Percentiles rank a stretch among this genome's conserved stretches.
Evolutionary conservation across 2,888 invertebrate species (phyloP).

Genomic region (Nomada fucata): DNA sequence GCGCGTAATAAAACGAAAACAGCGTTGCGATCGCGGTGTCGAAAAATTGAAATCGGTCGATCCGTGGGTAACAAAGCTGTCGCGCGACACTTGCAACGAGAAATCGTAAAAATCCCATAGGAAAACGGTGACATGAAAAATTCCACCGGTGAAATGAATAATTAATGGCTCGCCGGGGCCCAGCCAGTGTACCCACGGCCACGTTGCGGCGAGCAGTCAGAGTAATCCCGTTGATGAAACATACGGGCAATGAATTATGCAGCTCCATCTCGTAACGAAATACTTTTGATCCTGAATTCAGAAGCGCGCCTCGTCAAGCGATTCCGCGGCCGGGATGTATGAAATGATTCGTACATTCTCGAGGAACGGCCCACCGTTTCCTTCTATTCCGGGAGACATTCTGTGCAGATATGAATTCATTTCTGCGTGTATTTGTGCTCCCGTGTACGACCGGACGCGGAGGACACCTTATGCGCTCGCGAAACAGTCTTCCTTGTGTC

Average conservation of each 20-base stretch:
- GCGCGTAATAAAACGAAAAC: too few relatives aligned
- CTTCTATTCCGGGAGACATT: too few relatives aligned
- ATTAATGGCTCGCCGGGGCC: slow-evolving; percentile 43
- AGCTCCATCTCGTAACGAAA: slow-evolving; percentile 49
- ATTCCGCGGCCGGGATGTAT: slow-evolving; percentile 14
- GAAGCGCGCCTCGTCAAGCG: slow-evolving; percentile 32
- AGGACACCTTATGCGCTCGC: slow-evolving; percentile 34
- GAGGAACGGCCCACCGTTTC: background rate
- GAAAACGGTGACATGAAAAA: slow-evolving; percentile 33
- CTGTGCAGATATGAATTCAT: background rate
- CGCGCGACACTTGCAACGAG: slow-evolving; percentile 6
- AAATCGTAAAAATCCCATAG: background rate
- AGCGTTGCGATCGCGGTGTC: background rate
- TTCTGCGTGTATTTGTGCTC: background rate
- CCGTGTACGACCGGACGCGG: background rate
- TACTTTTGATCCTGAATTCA: slow-evolving; percentile 57
- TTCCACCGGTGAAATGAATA: slow-evolving; percentile 47
- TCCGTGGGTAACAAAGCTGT: background rate
- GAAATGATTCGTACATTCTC: slow-evolving; percentile 49
- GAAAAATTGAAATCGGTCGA: too few relatives aligned
- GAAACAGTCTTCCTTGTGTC: slow-evolving; percentile 47
- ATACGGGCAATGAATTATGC: slow-evolving; percentile 61
- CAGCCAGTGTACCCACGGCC: slow-evolving; percentile 8
- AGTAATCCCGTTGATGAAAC: slow-evolving; percentile 55
- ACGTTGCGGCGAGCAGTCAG: slow-evolving; percentile 39